Evolutionary conservation across 2,797 vertebrate species (phyloP).

Genomic region (Hylomyscus alleni): DNA sequence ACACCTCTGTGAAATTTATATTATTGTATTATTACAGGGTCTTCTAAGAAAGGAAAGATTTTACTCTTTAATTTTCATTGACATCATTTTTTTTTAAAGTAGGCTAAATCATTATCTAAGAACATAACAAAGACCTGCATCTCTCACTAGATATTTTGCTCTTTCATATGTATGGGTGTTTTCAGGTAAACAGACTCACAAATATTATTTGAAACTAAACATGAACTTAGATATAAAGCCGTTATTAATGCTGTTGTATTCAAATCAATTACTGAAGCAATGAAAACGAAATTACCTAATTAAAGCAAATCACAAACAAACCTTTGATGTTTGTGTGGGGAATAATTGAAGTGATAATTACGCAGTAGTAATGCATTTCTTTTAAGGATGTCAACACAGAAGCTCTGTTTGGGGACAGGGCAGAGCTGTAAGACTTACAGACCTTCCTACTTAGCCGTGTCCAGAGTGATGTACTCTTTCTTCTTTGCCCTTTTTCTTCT

Average conservation of each 20-base stretch:
- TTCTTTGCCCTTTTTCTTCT: background rate
- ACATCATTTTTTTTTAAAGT: background rate
- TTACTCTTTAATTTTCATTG: slow-evolving; percentile 48
- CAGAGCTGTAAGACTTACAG: background rate
- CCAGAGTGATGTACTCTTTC: background rate
- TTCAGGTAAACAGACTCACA: slow-evolving; percentile 16
- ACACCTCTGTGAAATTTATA: slow-evolving; percentile 8
- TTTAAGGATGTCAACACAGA: slow-evolving; percentile 74
- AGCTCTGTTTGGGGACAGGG: slow-evolving; percentile 71
- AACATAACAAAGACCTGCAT: background rate
- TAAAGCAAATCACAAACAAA: slow-evolving; percentile 88
- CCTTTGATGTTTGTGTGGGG: slow-evolving; percentile 80
- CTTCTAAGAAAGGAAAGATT: background rate
- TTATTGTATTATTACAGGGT: slow-evolving; percentile 9
- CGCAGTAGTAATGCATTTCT: slow-evolving; percentile 73
- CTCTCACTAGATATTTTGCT: background rate
- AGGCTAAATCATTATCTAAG: background rate
- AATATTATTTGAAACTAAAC: slow-evolving; percentile 80
- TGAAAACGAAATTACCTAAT: slow-evolving; percentile 88
- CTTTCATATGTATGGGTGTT: slow-evolving; percentile 36
- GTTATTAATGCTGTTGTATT: slow-evolving; percentile 85
- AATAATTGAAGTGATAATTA: slow-evolving; percentile 84
- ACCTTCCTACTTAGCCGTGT: background rate
- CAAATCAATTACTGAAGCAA: slow-evolving; percentile 83
- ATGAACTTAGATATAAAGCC: slow-evolving; percentile 80